These are phyloP conservation scores for Electrophaes corylata DNA, from an alignment of 2,888 invertebrate species.

Conservation along the genomic window DNA sequence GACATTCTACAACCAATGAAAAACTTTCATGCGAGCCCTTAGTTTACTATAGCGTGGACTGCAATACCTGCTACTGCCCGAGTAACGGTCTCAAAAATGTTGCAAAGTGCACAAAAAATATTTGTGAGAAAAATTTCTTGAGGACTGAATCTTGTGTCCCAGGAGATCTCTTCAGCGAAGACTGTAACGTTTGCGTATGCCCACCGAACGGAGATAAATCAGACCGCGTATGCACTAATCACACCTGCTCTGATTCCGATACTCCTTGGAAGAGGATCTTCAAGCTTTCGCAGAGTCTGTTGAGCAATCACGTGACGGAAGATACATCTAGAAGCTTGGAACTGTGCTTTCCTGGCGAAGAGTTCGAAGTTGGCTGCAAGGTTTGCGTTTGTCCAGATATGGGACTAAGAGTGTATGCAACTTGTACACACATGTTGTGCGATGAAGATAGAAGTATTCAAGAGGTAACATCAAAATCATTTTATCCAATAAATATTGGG, in stretches of 20 bases:
- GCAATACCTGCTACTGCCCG: conserved; percentile 72
- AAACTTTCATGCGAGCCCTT: conserved; percentile 67
- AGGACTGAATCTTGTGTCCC: conserved; percentile 62
- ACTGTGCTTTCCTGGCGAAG: conserved; percentile 73
- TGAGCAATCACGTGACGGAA: conserved; percentile 47
- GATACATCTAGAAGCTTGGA: conserved; percentile 57
- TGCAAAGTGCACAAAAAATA: conserved; percentile 71
- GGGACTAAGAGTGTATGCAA: conserved; percentile 66
- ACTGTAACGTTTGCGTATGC: conserved; percentile 77
- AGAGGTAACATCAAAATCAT: conserved; percentile 18
- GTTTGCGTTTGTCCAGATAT: conserved; percentile 73
- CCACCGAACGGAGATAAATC: conserved; percentile 66
- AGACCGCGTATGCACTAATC: conserved; percentile 65
- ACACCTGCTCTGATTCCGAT: conserved; percentile 55
- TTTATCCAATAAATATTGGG: neutral
- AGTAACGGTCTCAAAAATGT: conserved; percentile 70
- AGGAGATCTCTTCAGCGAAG: conserved; percentile 67
- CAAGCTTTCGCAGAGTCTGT: conserved; percentile 55
- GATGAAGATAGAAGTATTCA: conserved; percentile 37
- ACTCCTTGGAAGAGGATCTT: conserved; percentile 62
- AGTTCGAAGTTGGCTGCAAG: conserved; percentile 69
- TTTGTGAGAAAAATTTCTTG: conserved; percentile 66
- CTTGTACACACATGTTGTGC: conserved; percentile 59
- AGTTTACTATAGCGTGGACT: conserved; percentile 70
- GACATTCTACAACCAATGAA: conserved; percentile 31